A percentile compares a stretch with the other conserved stretches of the same genome.
Conservation (phyloP, 2,888 invertebrate genomes). For the Acronicta psi region DNA sequence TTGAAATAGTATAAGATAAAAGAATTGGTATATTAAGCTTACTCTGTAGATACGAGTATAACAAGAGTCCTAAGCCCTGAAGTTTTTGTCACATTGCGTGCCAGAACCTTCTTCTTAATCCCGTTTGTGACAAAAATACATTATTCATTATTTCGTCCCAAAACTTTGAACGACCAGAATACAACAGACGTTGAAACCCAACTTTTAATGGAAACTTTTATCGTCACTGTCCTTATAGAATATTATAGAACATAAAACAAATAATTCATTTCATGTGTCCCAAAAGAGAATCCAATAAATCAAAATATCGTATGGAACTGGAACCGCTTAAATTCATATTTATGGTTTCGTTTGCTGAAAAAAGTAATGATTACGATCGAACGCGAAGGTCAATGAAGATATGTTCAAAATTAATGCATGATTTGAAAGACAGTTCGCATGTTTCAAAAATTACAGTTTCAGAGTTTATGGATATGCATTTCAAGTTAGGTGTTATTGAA, state of each 20-base stretch:
- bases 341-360: conserved; percentile 27
- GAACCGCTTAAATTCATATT: conserved; percentile 34
- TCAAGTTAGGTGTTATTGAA: conserved; percentile 7
- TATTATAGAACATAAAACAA: conserved; percentile 24
- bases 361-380: conserved; percentile 38
- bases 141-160: neutral
- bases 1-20: no score
- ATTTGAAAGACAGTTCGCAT: conserved; percentile 23
- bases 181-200: conserved; percentile 18
- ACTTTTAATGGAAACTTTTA: conserved; percentile 34
- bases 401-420: conserved; percentile 36
- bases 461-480: conserved; percentile 20
- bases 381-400: conserved; percentile 36
- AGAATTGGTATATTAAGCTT: no score
- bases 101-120: conserved; percentile 8
- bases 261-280: conserved; percentile 34
- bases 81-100: neutral
- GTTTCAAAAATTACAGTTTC: conserved; percentile 16
- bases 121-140: conserved; percentile 6
- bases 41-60: no score
- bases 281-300: conserved; percentile 42
- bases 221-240: conserved; percentile 36
- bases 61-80: no score
- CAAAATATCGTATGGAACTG: conserved; percentile 37
- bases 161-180: conserved; percentile 12